These are phyloP conservation scores for Erythrocercus mccallii DNA, from an alignment of 2,113 vertebrate genomes.

Conservation along the genomic window DNA sequence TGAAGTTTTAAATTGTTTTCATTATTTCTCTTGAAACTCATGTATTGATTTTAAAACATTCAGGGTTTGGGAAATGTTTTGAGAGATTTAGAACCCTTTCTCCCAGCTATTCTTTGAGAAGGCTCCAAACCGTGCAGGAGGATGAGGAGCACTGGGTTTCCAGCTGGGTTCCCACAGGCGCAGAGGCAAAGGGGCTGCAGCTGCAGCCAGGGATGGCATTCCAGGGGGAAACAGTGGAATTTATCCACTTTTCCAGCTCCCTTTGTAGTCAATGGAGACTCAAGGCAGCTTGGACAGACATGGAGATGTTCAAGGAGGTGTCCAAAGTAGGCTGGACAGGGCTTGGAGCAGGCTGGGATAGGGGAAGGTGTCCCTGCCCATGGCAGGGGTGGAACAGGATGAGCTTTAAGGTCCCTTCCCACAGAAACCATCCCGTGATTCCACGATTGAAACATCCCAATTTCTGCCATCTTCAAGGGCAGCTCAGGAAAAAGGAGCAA, in stretches of 20 bases:
- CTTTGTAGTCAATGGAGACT: not conserved
- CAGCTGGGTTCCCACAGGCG: not conserved
- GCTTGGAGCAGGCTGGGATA: not conserved
- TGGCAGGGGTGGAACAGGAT: not conserved
- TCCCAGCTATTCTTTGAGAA: not conserved
- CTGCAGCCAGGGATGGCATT: not conserved
- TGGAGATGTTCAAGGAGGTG: not conserved
- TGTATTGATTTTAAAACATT: accelerated
- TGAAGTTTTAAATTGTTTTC: not conserved
- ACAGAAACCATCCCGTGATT: not conserved
- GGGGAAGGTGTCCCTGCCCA: not conserved
- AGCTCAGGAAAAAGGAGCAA: not conserved
- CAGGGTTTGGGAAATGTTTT: not conserved
- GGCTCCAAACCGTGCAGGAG: not conserved
- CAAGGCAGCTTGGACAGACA: not conserved
- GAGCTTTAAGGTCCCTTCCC: not conserved
- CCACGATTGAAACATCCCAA: not conserved
- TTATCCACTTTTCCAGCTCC: not conserved
- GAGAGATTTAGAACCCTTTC: not conserved
- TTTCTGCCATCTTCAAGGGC: not conserved
- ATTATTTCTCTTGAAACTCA: not conserved
- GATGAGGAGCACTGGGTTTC: not conserved
- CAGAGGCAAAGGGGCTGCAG: not conserved
- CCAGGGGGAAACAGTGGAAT: not conserved
- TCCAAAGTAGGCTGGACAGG: not conserved